phyloP scores from a whole-genome alignment of 2,888 invertebrate species.

The Thyatira batis region DNA sequence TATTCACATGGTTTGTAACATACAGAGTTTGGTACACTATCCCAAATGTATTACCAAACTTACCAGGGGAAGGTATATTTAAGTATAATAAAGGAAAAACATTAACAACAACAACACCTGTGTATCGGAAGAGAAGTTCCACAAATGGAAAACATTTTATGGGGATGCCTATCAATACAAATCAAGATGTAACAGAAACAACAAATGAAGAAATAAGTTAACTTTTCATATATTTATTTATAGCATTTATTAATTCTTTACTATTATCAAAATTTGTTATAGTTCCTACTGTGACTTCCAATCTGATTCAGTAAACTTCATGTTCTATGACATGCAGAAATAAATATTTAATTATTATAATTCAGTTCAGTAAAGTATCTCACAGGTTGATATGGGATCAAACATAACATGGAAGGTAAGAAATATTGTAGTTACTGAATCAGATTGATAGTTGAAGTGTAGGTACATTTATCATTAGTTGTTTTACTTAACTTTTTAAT shows the following conservation, averaged over 20 bases:
- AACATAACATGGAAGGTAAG: too few relatives aligned
- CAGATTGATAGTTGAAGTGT: too few relatives aligned
- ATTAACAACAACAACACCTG: constrained; percentile 44
- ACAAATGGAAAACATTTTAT: constrained; percentile 85
- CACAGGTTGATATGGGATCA: too few relatives aligned
- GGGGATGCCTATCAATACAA: constrained; percentile 88
- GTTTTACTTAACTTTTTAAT: too few relatives aligned
- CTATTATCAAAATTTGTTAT: not conserved
- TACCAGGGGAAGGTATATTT: constrained; percentile 91
- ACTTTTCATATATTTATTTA: constrained; percentile 5
- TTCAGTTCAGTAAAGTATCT: too few relatives aligned
- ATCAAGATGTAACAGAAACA: constrained; percentile 55
- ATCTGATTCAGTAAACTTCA: too few relatives aligned
- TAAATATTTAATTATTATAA: too few relatives aligned
- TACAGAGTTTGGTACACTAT: constrained; percentile 91
- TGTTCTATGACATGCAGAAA: too few relatives aligned
- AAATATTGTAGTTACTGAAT: too few relatives aligned
- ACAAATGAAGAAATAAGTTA: constrained; percentile 63
- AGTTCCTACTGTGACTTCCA: too few relatives aligned
- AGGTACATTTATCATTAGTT: too few relatives aligned
- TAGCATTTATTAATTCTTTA: constrained; percentile 9
- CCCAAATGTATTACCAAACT: constrained; percentile 83
- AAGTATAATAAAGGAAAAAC: constrained; percentile 85
- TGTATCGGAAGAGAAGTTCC: constrained; percentile 69
- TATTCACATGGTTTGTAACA: constrained; percentile 94